Conservation (phyloP, 2,113 vertebrate species). For the Micromys minutus region DNA sequence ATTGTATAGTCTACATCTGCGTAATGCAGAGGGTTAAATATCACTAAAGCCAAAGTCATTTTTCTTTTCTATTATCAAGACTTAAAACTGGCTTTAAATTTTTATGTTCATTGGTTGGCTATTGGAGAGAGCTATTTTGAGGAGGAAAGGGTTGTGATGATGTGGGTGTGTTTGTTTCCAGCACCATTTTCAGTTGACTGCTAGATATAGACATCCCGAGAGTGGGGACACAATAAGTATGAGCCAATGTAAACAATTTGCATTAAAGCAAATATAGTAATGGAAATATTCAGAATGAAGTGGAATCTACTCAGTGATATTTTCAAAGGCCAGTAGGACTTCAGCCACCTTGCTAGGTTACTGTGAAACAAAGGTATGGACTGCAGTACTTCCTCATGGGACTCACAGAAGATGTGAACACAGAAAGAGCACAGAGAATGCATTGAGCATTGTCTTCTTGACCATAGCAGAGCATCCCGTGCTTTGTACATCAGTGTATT, state of each 20-base stretch:
- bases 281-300: conserved; percentile 29
- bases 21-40: neutral
- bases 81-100: conserved; percentile 23
- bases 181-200: neutral
- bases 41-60: neutral
- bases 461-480: neutral
- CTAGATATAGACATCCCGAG: neutral
- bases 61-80: neutral
- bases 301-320: conserved; percentile 52
- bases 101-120: conserved; percentile 27
- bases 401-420: neutral
- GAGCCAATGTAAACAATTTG: conserved; percentile 23
- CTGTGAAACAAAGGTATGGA: neutral
- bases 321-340: neutral
- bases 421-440: neutral
- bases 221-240: neutral
- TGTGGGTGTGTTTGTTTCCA: conserved; percentile 44
- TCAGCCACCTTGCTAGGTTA: neutral
- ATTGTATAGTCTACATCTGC: neutral
- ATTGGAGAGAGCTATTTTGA: conserved; percentile 1
- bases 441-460: neutral
- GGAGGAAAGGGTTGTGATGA: neutral
- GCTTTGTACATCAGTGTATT: neutral
- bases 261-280: conserved; percentile 40
- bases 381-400: neutral